A percentile compares a stretch with the other conserved stretches of the same genome.
phyloP scores from a whole-genome alignment of 2,113 vertebrate species.

The Nerophis lumbriciformis region DNA sequence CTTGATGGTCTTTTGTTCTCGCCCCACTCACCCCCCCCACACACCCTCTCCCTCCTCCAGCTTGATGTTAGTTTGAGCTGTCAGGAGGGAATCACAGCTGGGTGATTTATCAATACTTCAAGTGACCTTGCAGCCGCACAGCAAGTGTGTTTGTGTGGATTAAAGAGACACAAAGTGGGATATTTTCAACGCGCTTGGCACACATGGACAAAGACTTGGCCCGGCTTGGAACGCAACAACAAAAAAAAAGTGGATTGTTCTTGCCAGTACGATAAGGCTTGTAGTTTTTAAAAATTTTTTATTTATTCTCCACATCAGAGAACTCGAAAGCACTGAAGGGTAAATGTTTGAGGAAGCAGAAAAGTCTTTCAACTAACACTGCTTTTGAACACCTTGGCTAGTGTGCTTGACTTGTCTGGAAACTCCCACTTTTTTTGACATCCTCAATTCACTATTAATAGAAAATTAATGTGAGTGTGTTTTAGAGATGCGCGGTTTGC shows the following conservation, averaged over 20 bases:
- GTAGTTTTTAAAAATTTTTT: constrained; percentile 6
- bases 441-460: no score
- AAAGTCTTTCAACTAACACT: constrained; percentile 55
- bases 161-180: constrained; percentile 64
- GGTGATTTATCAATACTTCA: constrained; percentile 99
- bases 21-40: no score
- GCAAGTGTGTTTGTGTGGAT: constrained; percentile 37
- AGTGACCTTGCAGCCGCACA: constrained; percentile 91
- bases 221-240: constrained; percentile 54
- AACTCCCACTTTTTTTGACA: no score
- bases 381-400: constrained; percentile 48
- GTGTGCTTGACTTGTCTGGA: background rate
- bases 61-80: constrained; percentile 99
- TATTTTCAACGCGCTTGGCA: constrained; percentile 68
- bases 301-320: constrained; percentile 61
- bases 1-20: constrained; percentile 99
- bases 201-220: constrained; percentile 62
- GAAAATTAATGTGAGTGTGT: no score
- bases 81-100: constrained; percentile 99
- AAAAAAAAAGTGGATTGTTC: constrained; percentile 60
- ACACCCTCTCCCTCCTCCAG: constrained; percentile 88
- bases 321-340: constrained; percentile 47
- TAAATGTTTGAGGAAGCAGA: constrained; percentile 53
- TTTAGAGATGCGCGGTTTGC: no score
- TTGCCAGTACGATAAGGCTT: constrained; percentile 60